These are phyloP conservation scores for Myanophis thanlyinensis DNA, from an alignment of 2,113 vertebrate genomes.

Conservation along the genomic window DNA sequence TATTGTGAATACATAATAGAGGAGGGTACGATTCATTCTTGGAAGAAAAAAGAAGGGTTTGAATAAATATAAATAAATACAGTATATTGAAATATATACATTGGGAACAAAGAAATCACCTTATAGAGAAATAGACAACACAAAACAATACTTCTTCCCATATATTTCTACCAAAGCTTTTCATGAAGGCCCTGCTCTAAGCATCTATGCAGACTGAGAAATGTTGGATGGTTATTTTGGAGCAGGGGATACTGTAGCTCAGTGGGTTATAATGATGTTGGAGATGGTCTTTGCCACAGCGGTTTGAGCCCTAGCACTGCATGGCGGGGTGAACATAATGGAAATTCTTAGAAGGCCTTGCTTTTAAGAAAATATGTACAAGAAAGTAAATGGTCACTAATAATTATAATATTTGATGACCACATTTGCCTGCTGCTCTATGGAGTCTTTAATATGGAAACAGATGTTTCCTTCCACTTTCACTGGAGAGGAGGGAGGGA, in stretches of 20 bases:
- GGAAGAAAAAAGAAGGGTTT: neutral
- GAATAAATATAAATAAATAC: neutral
- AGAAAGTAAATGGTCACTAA: neutral
- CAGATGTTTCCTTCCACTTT: neutral
- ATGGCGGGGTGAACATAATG: neutral
- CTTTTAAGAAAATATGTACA: neutral
- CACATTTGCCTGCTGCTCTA: neutral
- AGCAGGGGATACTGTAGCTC: neutral
- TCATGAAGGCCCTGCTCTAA: neutral
- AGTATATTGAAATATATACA: neutral
- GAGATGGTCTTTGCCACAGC: neutral
- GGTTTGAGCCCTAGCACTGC: neutral
- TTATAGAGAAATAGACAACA: neutral
- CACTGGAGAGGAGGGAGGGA: neutral
- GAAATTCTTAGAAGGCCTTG: neutral
- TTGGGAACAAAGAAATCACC: neutral
- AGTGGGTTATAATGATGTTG: neutral
- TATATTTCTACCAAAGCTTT: neutral
- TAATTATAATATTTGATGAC: neutral
- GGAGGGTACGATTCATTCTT: neutral
- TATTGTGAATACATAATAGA: neutral
- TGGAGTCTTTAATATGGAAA: neutral
- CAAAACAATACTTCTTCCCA: neutral
- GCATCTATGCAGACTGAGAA: neutral
- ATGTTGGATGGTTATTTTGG: neutral